A percentile compares a stretch with the other conserved stretches of the same genome.
These are phyloP conservation scores for Erpetoichthys calabaricus DNA, from an alignment of 2,797 vertebrate genomes.

Conservation along the genomic window DNA sequence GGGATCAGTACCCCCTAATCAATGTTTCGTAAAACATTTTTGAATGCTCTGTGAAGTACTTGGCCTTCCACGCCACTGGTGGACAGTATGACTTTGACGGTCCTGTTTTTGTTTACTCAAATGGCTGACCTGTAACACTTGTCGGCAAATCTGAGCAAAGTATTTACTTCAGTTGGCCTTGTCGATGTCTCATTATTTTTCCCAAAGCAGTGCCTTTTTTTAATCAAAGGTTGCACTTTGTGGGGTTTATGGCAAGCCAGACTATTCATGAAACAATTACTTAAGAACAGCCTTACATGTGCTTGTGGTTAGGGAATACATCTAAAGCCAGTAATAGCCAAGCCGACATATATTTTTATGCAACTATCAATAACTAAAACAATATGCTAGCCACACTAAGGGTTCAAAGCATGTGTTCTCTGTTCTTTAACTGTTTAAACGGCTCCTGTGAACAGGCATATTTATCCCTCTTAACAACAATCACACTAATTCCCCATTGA, in stretches of 20 bases:
- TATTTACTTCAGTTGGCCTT: no score
- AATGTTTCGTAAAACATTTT: no score
- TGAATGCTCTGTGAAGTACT: no score
- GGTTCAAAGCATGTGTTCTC: constrained; percentile 21
- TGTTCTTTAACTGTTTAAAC: constrained; percentile 36
- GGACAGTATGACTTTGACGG: no score
- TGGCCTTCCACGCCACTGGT: no score
- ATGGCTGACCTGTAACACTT: no score
- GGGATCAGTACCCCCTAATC: no score
- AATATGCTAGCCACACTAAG: constrained; percentile 34
- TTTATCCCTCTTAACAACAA: constrained; percentile 10
- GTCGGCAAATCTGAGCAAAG: no score
- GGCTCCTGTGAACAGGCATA: constrained; percentile 46
- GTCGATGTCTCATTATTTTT: no score
- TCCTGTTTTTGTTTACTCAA: no score
- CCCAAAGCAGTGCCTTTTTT: constrained; percentile 26
- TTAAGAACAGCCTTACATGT: constrained; percentile 56
- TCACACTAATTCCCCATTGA: neutral
- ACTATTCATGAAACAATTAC: constrained; percentile 67
- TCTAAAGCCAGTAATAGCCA: constrained; percentile 17
- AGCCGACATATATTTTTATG: constrained; percentile 25
- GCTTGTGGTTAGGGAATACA: constrained; percentile 52
- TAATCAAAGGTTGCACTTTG: constrained; percentile 45
- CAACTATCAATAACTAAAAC: constrained; percentile 50
- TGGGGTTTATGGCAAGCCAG: constrained; percentile 52